phyloP scores from a whole-genome alignment of 2,888 invertebrate species.

The Sthenelais limicola region DNA sequence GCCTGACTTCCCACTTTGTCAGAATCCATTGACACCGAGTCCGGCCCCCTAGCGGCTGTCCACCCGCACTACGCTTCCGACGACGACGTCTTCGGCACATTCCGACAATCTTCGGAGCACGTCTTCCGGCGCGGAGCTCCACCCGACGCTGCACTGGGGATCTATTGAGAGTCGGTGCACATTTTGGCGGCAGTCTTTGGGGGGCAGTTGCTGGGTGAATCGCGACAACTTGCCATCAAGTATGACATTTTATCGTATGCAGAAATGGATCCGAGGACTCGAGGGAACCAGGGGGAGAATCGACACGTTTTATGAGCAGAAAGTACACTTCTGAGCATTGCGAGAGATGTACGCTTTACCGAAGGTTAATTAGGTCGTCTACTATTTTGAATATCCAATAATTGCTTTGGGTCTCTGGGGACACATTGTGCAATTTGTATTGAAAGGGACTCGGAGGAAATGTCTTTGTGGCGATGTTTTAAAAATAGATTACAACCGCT shows the following conservation, averaged over 20 bases:
- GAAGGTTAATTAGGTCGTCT: conserved; percentile 25
- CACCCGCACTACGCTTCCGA: neutral
- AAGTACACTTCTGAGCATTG: conserved; percentile 9
- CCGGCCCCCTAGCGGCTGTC: conserved; percentile 10
- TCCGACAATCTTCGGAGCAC: neutral
- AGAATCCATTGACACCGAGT: conserved; percentile 34
- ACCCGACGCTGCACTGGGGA: neutral
- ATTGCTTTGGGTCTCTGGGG: conserved; percentile 12
- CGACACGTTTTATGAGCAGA: conserved; percentile 25
- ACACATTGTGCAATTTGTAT: no score
- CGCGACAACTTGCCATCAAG: conserved; percentile 35
- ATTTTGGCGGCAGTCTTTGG: conserved; percentile 14
- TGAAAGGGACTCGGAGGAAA: no score
- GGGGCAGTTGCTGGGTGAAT: conserved; percentile 35
- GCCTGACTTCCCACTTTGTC: conserved; percentile 9
- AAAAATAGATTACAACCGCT: no score
- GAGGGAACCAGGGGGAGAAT: neutral
- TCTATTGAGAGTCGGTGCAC: conserved; percentile 28
- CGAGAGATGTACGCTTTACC: conserved; percentile 14
- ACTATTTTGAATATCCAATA: conserved; percentile 6
- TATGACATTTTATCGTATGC: conserved; percentile 40
- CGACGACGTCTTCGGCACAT: neutral
- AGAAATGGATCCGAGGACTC: conserved; percentile 34
- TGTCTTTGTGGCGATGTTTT: no score
- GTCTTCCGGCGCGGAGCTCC: neutral